Evolutionary conservation across 1,140 invertebrate species (phyloP), one percentile per base, ranked within the genome.

Genomic region (Halotydeus destructor): DNA sequence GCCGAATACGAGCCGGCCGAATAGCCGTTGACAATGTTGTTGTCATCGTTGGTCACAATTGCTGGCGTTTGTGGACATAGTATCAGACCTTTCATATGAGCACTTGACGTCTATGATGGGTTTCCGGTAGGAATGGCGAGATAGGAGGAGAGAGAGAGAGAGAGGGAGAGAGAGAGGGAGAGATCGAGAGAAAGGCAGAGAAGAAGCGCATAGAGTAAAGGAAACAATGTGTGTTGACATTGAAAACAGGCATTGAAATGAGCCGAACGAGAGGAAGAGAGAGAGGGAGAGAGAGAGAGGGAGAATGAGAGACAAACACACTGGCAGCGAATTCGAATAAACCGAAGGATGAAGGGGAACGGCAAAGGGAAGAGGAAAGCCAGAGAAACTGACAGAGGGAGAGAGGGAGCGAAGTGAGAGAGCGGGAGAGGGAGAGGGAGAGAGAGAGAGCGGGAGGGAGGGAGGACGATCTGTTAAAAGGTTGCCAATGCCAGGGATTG

Each of bases 181-280:
- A 18, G 35, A 21, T 14, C 21, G 12, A 11, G 18, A 36, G 12
- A 12, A 16, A 16, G 35, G 18, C 5, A n/a, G 12, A 36, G 12
- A 36, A 18, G 18, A 36, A 14, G 22, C 11, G 22, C 11, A n/a
- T 36, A 14, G 14, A 36, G 35, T 36, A 21, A 36, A 16, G 12
- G 18, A 12, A 12, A 18, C 21, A 12, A 11, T 11, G 12, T 11
- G 21, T 14, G 14, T 16, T 16, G 21, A n/a, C 12, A 21, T 36
- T 21, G 14, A n/a, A 2, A 18, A 14, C 11, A n/a, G 18, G 12
- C 14, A 36, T 12, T n/a, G 35, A 36, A 21, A 36, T n/a, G n/a
- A n/a, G n/a, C n/a, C n/a, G n/a, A n/a, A n/a, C n/a, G 35, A 14
- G 35, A 36, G 35, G 22, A 21, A 36, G 35, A 36, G 21, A 36